phyloP scores from a whole-genome alignment of 2,888 invertebrate genomes.

The Lycia hirtaria region DNA sequence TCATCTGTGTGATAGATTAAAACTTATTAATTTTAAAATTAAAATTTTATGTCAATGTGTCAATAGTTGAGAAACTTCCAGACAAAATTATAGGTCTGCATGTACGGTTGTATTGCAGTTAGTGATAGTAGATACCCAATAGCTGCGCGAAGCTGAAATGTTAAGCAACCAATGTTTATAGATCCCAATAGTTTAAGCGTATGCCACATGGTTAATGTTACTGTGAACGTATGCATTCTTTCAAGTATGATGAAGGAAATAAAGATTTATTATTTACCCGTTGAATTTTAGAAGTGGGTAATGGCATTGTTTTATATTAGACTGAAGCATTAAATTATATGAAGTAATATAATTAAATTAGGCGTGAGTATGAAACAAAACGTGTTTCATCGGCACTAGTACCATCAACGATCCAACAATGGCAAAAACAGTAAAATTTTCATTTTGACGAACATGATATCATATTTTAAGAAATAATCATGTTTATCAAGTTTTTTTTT shows the following conservation, averaged over 20 bases:
- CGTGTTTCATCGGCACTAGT: no score
- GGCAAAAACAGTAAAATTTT: no score
- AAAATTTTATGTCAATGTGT: no score
- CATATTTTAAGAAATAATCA: no score
- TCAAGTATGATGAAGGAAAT: slow-evolving; percentile 15
- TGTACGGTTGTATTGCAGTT: neutral
- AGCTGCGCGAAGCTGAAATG: slow-evolving; percentile 29
- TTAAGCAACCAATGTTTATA: slow-evolving; percentile 36
- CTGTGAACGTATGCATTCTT: slow-evolving; percentile 31
- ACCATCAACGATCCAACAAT: no score
- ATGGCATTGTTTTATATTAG: neutral
- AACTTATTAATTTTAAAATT: no score
- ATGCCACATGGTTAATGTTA: slow-evolving; percentile 26
- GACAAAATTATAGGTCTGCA: neutral
- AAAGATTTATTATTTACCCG: slow-evolving; percentile 2
- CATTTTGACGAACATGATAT: no score
- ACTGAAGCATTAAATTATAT: no score
- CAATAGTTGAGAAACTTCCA: neutral
- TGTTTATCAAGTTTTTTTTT: no score
- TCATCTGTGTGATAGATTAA: no score
- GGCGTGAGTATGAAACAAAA: no score
- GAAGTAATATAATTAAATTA: no score
- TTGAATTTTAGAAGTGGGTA: neutral
- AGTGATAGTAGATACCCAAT: neutral
- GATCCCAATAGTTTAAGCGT: slow-evolving; percentile 38